phyloP scores from a whole-genome alignment of 2,797 vertebrate species.

The Triplophysa bombifrons region DNA sequence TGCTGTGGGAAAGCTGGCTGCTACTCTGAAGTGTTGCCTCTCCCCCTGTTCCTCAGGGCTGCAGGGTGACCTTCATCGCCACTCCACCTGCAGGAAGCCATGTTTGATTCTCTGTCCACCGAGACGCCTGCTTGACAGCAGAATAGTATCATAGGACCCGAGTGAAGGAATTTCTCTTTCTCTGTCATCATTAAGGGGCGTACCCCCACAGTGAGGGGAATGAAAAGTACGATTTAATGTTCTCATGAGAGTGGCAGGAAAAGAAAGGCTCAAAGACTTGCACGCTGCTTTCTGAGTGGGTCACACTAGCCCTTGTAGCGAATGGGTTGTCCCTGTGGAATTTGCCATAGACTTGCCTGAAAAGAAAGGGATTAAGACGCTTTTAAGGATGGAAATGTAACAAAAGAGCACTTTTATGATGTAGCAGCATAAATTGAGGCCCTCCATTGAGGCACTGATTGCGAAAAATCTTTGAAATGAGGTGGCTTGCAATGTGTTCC shows the following conservation, averaged over 20 bases:
- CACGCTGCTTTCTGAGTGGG: conserved; percentile 85
- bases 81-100: conserved; percentile 90
- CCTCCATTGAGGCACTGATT: conserved; percentile 89
- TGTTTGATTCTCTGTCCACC: conserved; percentile 84
- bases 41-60: conserved; percentile 71
- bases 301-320: conserved; percentile 85
- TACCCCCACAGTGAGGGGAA: conserved; percentile 86
- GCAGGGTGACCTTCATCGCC: conserved; percentile 80
- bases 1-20: conserved; percentile 75
- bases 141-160: conserved; percentile 82
- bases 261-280: conserved; percentile 85
- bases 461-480: conserved; percentile 87
- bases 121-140: conserved; percentile 81
- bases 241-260: conserved; percentile 84
- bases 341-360: conserved; percentile 86
- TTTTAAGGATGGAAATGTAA: conserved; percentile 95
- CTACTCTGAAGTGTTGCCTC: conserved; percentile 72
- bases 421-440: conserved; percentile 97
- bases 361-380: conserved; percentile 93
- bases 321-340: conserved; percentile 93
- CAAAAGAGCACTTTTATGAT: conserved; percentile 98
- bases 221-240: conserved; percentile 92
- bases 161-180: conserved; percentile 90
- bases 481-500: conserved; percentile 73
- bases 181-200: conserved; percentile 89